Conservation (phyloP, 2,888 invertebrate genomes). For the Archips crataeganus region DNA sequence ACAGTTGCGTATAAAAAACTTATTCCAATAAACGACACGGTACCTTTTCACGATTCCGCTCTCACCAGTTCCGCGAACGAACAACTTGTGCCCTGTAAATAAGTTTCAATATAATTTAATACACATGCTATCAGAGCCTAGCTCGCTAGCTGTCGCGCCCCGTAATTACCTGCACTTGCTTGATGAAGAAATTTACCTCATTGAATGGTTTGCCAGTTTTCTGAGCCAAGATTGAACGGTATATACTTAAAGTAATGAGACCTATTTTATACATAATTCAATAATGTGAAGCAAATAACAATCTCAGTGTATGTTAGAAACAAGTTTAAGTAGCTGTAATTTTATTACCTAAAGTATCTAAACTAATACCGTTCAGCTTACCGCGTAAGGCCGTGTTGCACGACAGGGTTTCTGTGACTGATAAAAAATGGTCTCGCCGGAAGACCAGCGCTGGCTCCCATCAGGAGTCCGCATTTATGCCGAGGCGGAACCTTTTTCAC, state of each 20-base stretch:
- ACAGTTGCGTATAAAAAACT: no score
- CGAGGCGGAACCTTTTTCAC: no score
- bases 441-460: no score
- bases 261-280: slow-evolving; percentile 19
- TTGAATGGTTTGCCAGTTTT: slow-evolving; percentile 57
- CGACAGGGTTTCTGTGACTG: no score
- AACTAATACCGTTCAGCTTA: no score
- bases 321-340: background rate
- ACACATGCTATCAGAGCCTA: slow-evolving; percentile 52
- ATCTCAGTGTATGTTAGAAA: background rate
- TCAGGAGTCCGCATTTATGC: no score
- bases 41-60: background rate
- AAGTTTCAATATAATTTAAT: slow-evolving; percentile 54
- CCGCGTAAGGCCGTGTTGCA: no score
- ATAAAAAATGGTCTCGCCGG: no score
- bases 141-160: slow-evolving; percentile 69
- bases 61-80: slow-evolving; percentile 43
- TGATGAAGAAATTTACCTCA: slow-evolving; percentile 78
- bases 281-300: background rate
- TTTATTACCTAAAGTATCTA: background rate
- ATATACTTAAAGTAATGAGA: slow-evolving; percentile 34
- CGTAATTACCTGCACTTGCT: slow-evolving; percentile 63
- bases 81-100: slow-evolving; percentile 47
- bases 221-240: slow-evolving; percentile 54
- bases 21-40: no score